Evolutionary conservation across 2,113 vertebrate genomes (phyloP).

Genomic region (Connochaetes taurinus): DNA sequence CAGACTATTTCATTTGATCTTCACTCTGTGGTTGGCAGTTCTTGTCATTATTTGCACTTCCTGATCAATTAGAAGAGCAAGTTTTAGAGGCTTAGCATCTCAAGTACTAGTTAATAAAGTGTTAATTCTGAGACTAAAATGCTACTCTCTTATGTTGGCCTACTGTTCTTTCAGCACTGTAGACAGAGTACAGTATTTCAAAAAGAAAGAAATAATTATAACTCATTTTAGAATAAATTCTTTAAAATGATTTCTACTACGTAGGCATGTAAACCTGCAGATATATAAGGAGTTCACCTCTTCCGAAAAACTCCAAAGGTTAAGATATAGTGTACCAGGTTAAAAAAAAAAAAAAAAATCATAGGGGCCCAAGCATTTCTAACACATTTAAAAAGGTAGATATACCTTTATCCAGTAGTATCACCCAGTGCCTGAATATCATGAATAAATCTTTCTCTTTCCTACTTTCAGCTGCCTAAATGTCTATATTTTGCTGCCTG

Average conservation of each 20-base stretch:
- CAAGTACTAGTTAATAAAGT: background rate
- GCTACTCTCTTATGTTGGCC: background rate
- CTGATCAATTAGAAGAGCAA: background rate
- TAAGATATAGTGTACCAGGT: background rate
- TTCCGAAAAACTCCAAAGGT: background rate
- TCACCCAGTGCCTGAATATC: background rate
- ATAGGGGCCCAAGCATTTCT: background rate
- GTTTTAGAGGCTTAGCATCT: background rate
- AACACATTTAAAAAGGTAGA: background rate
- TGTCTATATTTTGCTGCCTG: background rate
- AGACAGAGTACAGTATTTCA: background rate
- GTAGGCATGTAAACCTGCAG: background rate
- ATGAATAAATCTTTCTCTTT: background rate
- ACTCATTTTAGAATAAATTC: background rate
- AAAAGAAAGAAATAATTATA: background rate
- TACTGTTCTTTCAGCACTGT: background rate
- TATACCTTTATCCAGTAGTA: no score
- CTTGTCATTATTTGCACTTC: background rate
- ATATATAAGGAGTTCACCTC: background rate
- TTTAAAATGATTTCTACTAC: background rate
- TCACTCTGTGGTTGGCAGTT: background rate
- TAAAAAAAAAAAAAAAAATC: background rate
- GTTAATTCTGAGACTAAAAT: background rate
- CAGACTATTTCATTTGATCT: background rate
- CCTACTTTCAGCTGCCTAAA: background rate